Percentiles rank a stretch among this genome's conserved stretches.
Conservation (phyloP, 2,888 invertebrate genomes). For the Luffia ferchaultella region DNA sequence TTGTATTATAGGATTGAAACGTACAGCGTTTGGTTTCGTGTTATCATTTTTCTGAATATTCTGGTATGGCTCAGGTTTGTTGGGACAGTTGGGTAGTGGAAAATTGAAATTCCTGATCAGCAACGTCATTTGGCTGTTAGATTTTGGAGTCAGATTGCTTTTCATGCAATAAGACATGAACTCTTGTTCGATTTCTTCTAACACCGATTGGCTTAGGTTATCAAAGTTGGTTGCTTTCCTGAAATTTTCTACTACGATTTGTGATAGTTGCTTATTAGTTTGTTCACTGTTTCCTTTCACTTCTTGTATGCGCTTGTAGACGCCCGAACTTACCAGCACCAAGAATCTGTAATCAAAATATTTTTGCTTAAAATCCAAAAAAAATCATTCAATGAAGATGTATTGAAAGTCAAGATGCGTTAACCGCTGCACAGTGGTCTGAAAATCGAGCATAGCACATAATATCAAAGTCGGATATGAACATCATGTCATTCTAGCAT, state of each 20-base stretch:
- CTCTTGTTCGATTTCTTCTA: conserved; percentile 83
- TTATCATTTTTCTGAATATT: conserved; percentile 48
- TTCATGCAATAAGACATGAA: conserved; percentile 80
- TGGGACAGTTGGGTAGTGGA: conserved; percentile 70
- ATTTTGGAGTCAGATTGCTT: conserved; percentile 58
- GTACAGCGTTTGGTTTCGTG: conserved; percentile 36
- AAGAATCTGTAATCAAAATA: conserved; percentile 68
- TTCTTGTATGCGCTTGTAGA: conserved; percentile 85
- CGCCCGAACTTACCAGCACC: conserved; percentile 84
- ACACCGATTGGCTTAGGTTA: conserved; percentile 85
- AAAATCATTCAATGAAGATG: no score
- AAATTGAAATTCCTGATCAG: conserved; percentile 88
- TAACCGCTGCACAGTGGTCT: no score
- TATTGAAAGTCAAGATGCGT: no score
- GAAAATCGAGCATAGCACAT: no score
- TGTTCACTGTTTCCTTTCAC: conserved; percentile 73
- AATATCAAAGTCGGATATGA: no score
- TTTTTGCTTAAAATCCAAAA: no score
- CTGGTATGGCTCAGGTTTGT: conserved; percentile 19
- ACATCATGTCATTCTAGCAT: no score
- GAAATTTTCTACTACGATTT: conserved; percentile 85
- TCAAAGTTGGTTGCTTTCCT: conserved; percentile 79
- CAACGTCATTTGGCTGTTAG: conserved; percentile 85
- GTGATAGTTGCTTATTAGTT: conserved; percentile 82
- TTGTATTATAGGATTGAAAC: conserved; percentile 71